Conservation (phyloP, 2,888 invertebrate species). For the Geotrupes spiniger region DNA sequence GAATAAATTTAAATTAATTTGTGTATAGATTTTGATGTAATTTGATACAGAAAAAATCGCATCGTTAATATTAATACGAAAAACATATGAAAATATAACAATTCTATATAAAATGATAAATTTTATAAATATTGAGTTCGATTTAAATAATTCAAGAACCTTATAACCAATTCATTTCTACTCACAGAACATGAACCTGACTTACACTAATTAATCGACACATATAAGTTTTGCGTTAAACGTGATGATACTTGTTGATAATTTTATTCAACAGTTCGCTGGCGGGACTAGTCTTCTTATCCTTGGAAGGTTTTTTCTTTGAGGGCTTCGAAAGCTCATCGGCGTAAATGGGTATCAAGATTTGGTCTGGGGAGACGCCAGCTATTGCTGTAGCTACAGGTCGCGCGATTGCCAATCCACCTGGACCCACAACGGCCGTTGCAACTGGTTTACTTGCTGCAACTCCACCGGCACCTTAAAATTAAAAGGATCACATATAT, state of each 20-base stretch:
- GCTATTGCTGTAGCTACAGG: slow-evolving; percentile 75
- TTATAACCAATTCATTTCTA: too few species aligned
- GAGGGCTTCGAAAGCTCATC: slow-evolving; percentile 32
- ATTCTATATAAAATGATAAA: too few species aligned
- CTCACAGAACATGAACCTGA: too few species aligned
- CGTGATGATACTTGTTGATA: slow-evolving; percentile 45
- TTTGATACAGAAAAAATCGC: too few species aligned
- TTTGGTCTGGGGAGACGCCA: slow-evolving; percentile 59
- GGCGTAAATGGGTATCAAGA: slow-evolving; percentile 44
- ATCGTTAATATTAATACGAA: too few species aligned
- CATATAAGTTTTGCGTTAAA: slow-evolving; percentile 13
- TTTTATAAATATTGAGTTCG: too few species aligned
- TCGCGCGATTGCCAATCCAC: slow-evolving; percentile 67
- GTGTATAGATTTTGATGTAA: too few species aligned
- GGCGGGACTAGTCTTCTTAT: slow-evolving; percentile 4
- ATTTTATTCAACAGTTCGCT: slow-evolving; percentile 42
- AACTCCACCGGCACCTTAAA: slow-evolving; percentile 65
- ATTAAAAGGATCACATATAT: not conserved
- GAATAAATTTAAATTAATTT: too few species aligned
- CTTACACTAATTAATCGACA: too few species aligned
- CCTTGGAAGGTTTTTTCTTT: slow-evolving; percentile 25
- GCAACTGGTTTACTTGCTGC: slow-evolving; percentile 71
- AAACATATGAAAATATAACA: too few species aligned
- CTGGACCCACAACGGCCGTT: slow-evolving; percentile 67
- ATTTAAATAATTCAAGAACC: too few species aligned